Conservation (phyloP, 2,888 invertebrate genomes). For the Chrysodeixis includens region DNA sequence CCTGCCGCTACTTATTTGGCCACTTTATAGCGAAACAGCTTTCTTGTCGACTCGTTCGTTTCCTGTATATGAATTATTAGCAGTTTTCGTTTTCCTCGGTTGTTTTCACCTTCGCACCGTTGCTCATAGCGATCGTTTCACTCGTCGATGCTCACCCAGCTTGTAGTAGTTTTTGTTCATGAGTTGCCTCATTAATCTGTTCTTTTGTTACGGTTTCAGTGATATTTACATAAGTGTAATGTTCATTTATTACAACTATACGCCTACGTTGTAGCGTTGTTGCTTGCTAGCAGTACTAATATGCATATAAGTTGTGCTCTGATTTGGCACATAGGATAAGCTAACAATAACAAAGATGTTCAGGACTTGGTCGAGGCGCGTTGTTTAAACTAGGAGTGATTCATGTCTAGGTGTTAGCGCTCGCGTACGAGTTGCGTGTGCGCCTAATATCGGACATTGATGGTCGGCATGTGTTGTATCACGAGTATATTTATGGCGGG, state of each 20-base stretch:
- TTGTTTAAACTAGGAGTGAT: slow-evolving; percentile 9
- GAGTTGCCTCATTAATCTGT: slow-evolving; percentile 11
- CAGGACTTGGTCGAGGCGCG: not conserved
- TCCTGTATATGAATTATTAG: slow-evolving; percentile 57
- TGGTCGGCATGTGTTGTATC: slow-evolving; percentile 21
- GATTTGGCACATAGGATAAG: slow-evolving; percentile 12
- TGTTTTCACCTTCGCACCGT: slow-evolving; percentile 36
- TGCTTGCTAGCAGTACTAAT: not conserved
- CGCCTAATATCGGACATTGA: slow-evolving; percentile 15
- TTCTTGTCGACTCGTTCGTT: slow-evolving; percentile 58
- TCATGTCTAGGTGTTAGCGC: slow-evolving; percentile 12
- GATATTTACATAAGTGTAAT: not conserved
- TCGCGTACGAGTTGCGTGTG: slow-evolving; percentile 5
- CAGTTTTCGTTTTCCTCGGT: slow-evolving; percentile 59
- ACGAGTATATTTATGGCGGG: slow-evolving; percentile 15
- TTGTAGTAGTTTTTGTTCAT: slow-evolving; percentile 16
- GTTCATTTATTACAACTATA: slow-evolving; percentile 2
- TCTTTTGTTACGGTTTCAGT: slow-evolving; percentile 16
- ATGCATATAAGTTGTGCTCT: not conserved
- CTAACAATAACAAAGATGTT: slow-evolving; percentile 10
- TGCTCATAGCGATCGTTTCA: slow-evolving; percentile 23
- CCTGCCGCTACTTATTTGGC: slow-evolving; percentile 61
- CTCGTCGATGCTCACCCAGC: slow-evolving; percentile 20
- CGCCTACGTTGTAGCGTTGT: not conserved
- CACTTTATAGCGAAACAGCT: slow-evolving; percentile 59